Conservation (phyloP, 2,888 invertebrate genomes). For the Monochamus alternatus region DNA sequence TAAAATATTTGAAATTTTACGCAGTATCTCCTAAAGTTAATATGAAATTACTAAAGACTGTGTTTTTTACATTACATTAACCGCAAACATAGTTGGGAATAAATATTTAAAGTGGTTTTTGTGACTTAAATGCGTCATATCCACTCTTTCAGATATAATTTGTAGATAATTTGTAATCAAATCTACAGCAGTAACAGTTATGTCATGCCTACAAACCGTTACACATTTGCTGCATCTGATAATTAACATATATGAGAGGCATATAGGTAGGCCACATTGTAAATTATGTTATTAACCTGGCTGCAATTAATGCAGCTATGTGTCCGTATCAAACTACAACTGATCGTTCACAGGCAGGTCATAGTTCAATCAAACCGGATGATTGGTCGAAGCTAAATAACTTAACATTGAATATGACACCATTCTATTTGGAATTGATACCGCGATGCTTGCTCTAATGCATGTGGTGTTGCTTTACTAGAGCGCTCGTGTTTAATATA, state of each 20-base stretch:
- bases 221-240: background rate
- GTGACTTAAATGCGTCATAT: too few species aligned
- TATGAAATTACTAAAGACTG: too few species aligned
- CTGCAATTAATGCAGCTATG: background rate
- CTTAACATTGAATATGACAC: background rate
- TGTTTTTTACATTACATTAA: too few species aligned
- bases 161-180: too few species aligned
- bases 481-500: constrained; percentile 1
- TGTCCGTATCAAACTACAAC: background rate
- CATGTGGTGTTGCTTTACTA: constrained; percentile 7
- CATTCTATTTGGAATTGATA: background rate
- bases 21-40: too few species aligned
- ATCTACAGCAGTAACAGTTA: too few species aligned
- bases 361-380: constrained; percentile 4
- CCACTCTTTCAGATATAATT: too few species aligned
- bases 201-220: too few species aligned
- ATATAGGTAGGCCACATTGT: background rate
- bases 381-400: constrained; percentile 19
- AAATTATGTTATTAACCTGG: constrained; percentile 4
- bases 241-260: background rate
- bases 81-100: too few species aligned
- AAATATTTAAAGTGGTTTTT: too few species aligned
- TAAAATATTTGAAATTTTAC: too few species aligned
- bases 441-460: background rate
- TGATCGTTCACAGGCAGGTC: constrained; percentile 3